Conservation (phyloP, 1,140 invertebrate species). For the Nebria ingens region DNA sequence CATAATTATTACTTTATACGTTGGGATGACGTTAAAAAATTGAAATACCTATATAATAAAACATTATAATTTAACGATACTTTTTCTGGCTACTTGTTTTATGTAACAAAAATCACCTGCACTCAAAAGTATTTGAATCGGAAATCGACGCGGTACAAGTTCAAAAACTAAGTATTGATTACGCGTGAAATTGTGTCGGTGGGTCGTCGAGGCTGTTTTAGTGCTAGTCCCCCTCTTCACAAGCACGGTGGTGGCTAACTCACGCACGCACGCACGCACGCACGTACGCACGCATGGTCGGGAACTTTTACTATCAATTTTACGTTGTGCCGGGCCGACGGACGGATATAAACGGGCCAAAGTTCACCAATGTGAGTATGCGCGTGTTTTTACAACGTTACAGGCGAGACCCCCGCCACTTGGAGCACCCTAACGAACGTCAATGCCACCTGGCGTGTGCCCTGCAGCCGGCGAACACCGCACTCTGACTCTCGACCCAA, state of each 20-base stretch:
- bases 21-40: background rate
- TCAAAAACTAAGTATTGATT: background rate
- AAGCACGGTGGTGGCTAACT: too few relatives aligned
- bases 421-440: background rate
- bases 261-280: too few relatives aligned
- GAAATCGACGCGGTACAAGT: background rate
- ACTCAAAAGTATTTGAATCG: too few relatives aligned
- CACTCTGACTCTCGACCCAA: too few relatives aligned
- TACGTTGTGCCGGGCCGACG: too few relatives aligned
- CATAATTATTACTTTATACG: background rate
- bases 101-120: too few relatives aligned
- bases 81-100: too few relatives aligned
- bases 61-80: too few relatives aligned
- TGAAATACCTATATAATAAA: background rate
- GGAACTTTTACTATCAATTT: background rate
- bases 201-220: background rate
- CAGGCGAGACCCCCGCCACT: background rate
- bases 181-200: background rate
- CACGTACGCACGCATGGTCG: too few relatives aligned
- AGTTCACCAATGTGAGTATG: background rate
- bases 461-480: background rate
- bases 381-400: background rate
- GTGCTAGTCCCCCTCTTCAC: background rate
- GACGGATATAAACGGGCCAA: background rate
- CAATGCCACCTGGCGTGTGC: background rate